These are phyloP conservation scores for Hirtodrosophila alboralis DNA, from an alignment of 2,888 invertebrate species.

Conservation along the genomic window DNA sequence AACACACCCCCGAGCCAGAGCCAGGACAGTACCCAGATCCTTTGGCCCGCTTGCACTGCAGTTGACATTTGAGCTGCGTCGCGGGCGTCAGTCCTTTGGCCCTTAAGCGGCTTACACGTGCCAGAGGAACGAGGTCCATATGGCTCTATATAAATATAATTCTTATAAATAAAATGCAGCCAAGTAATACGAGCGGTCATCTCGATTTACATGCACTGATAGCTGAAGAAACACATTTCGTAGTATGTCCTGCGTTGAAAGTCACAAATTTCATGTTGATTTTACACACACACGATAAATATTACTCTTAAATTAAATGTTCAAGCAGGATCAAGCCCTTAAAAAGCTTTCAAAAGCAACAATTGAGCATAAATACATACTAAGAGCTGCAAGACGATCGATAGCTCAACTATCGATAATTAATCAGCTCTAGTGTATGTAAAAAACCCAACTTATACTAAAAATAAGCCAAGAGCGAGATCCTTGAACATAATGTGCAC, in stretches of 20 bases:
- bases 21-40: constrained; percentile 33
- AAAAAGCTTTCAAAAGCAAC: too few species aligned
- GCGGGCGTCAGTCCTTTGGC: constrained; percentile 34
- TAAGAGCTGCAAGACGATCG: too few species aligned
- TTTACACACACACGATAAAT: constrained; percentile 32
- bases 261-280: constrained; percentile 58
- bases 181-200: constrained; percentile 44
- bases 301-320: constrained; percentile 12
- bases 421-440: too few species aligned
- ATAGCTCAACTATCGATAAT: too few species aligned
- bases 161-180: constrained; percentile 34
- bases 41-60: constrained; percentile 27
- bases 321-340: too few species aligned
- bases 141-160: constrained; percentile 18
- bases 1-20: too few species aligned
- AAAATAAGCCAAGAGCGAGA: constrained; percentile 2
- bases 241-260: constrained; percentile 53
- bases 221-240: constrained; percentile 7
- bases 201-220: constrained; percentile 55
- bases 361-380: too few species aligned
- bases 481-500: constrained; percentile 11
- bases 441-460: constrained; percentile 1
- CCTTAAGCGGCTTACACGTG: constrained; percentile 69
- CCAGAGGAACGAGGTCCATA: constrained; percentile 25
- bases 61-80: constrained; percentile 57